Base-by-base conservation (phyloP, 2,113 vertebrate genomes). In the Pogonocichla stellata region DNA sequence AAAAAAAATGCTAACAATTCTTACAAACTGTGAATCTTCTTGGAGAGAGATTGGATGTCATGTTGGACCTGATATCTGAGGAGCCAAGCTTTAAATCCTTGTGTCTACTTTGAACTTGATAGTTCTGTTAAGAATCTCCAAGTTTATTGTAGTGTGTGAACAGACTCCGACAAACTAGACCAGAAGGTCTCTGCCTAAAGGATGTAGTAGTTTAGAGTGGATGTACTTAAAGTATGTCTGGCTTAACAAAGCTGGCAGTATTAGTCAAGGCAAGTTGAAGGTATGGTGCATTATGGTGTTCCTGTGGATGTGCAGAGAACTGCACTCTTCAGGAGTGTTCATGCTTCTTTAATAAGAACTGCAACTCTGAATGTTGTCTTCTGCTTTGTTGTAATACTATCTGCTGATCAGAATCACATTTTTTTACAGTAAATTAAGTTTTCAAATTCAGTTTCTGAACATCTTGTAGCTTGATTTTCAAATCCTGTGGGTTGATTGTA, bases 141-240 rank as follows among this genome's bases (percentile, higher is more conserved):
- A 6, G 34, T 80, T 86, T 61, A 29, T 11, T 77, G 2, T 5
- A 42, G 45, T 20, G 6, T 66, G 14, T 79, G 62, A 74, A 56
- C 7, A 36, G 34, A 60, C 19, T 70, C 26, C 51, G 79, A 17
- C 10, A 58, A 60, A 72, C 36, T 11, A 58, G 54, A 67, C 33
- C 11, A 36, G 14, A 62, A 73, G 7, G 36, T 25, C 6, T 47
- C 8, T 69, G 23, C 34, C 31, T 69, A 22, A 62, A 50, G 5
- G 4, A 19, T 58, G 4, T 36, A 22, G 7, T 53, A 14, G 10
- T 84, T 56, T 26, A 10, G 23, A 57, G 45, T 36, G 24, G 36
- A 29, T 9, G 14, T 31, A 9, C 1, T 20, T 66, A 3, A 29
- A 13, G 10, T 48, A n/a, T 80, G 65, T 69, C 24, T 38, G 0